Base-by-base conservation (phyloP, 2,113 vertebrate species). In the Dromaius novaehollandiae region DNA sequence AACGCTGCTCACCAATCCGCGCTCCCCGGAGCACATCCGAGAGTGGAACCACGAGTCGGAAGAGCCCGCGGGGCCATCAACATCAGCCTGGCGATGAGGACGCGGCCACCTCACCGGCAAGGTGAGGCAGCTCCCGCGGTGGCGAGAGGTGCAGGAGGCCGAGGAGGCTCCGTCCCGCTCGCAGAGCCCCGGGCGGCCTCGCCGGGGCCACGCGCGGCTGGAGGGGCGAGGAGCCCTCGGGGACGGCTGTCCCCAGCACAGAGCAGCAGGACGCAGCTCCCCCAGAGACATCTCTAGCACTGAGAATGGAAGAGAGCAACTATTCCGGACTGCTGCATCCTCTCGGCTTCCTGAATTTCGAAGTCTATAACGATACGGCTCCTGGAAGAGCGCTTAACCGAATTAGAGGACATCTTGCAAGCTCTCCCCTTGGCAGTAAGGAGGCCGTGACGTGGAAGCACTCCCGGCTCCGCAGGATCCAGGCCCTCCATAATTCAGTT, bases 351-450 rank as follows among this genome's bases (percentile, higher is more conserved):
- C 88, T 84, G 69, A 75, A 75, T 56, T 78, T 73, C 83, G 30
- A 79, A 2, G 76, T 83, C 96, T 22, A 0, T 91, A 86, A 93
- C 70, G 83, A 83, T 25, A 84, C 0, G 14, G 93, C 90, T 95
- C 82, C 93, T 91, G 91, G 94, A 95, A 95, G 40, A 95, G 87
- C 76, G 77, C 64, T 95, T 91, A 42, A 94, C 78, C 1, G 6
- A 88, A 85, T 92, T 85, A 95, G 53, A 88, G 86, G 66, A 69
- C 58, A 61, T 80, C 91, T 92, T 36, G 0, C 20, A 63, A 96
- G 86, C 82, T 88, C 12, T 0, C 15, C 71, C 89, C 84, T 91
- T 75, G 83, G 90, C 92, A 95, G 75, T 26, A 75, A 55, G 32
- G 64, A 0, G 48, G 19, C 55, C 40, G 2, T 0, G 40, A 78